Base-by-base conservation (phyloP, 2,113 vertebrate genomes). In the Eupsittula cactorum region DNA sequence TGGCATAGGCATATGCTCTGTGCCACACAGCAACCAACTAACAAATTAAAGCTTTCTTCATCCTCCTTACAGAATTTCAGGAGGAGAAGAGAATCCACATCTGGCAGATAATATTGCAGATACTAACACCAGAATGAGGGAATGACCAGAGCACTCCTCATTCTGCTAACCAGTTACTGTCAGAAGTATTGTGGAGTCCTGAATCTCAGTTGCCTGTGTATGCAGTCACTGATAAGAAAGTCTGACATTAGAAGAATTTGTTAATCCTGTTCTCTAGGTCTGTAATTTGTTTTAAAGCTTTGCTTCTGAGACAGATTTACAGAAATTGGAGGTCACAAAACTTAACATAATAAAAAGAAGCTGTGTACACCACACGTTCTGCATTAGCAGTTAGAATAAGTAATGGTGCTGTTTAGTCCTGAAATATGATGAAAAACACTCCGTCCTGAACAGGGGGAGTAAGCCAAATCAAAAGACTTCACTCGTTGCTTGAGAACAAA, bases 181-280 rank as follows among this genome's bases (percentile, higher is more conserved):
- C 27, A 65, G 71, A 71, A 64, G 11, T 7, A 4, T 8, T 63
- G 16, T n/a, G 25, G 42, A 79, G 29, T 41, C 59, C 41, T 59
- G 55, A 33, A n/a, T 49, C 31, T 67, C 0, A 0, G 9, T 1
- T 78, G 35, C 70, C 49, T 74, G n/a, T 35, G 11, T 23, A 7
- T n/a, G 37, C 31, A 84, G 55, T 31, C 69, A 50, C 49, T 75
- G 85, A 91, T 82, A 90, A 84, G 52, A 44, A 53, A 53, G 17
- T 28, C 53, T 85, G 46, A 80, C 1, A 0, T 60, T 65, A 59
- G 39, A 50, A 85, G 20, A 24, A 52, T 86, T 67, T 83, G 33
- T 52, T 86, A 86, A 86, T 96, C 39, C 42, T 13, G 2, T 86
- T 90, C 86, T 81, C 55, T 64, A 64, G 29, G n/a, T 79, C 73